Evolutionary conservation across 2,888 invertebrate genomes (phyloP).

Genomic region (Cynaeus angustus): DNA sequence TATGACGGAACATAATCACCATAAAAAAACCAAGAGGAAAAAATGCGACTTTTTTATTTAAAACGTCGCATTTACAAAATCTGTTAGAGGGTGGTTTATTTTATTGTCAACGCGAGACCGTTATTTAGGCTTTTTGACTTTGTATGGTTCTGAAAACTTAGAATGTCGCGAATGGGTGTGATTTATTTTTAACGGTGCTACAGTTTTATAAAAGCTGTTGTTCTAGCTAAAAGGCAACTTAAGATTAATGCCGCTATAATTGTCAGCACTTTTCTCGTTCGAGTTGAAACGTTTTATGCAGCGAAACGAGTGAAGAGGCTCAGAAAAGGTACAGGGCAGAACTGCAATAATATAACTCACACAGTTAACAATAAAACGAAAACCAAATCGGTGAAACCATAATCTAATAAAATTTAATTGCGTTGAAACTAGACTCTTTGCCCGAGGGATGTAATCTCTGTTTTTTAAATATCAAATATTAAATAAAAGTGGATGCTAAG

Average conservation of each 20-base stretch:
- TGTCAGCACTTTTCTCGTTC: conserved; percentile 50
- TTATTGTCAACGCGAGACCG: conserved; percentile 50
- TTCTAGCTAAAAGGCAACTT: conserved; percentile 51
- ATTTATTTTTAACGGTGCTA: conserved; percentile 49
- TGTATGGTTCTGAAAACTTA: conserved; percentile 47
- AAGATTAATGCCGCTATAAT: conserved; percentile 55
- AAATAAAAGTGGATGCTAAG: neutral
- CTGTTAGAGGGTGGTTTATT: conserved; percentile 51
- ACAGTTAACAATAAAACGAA: too few species aligned
- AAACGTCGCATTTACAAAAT: conserved; percentile 53
- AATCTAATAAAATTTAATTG: too few species aligned
- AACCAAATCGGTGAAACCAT: too few species aligned
- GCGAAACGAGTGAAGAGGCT: neutral
- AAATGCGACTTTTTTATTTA: conserved; percentile 55
- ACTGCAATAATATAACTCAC: too few species aligned
- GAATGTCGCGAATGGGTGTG: conserved; percentile 48
- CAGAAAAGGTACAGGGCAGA: too few species aligned
- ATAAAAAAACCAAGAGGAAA: conserved; percentile 39
- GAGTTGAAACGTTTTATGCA: conserved; percentile 46
- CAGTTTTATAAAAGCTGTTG: conserved; percentile 52
- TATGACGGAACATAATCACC: conserved; percentile 41
- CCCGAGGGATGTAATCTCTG: too few species aligned
- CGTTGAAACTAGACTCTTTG: too few species aligned
- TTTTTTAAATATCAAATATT: too few species aligned
- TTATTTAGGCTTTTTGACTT: conserved; percentile 58